Conservation (phyloP, 2,888 invertebrate species). For the Pammene fasciana region DNA sequence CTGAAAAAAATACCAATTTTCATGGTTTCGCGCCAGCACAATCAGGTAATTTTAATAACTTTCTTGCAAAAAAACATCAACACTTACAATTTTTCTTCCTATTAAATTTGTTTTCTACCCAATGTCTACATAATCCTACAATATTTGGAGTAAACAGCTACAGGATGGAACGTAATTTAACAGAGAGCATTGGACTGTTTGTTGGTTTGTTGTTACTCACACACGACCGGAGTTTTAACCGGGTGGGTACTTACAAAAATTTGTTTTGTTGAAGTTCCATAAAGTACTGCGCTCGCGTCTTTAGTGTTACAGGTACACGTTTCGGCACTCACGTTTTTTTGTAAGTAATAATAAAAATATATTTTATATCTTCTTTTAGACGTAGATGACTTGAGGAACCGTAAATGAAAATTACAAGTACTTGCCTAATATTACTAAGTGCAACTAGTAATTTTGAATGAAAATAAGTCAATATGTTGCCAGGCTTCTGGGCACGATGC, state of each 20-base stretch:
- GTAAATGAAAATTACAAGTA: no score
- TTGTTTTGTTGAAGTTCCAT: slow-evolving; percentile 23
- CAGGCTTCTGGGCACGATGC: no score
- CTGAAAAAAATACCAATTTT: no score
- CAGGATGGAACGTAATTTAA: slow-evolving; percentile 1
- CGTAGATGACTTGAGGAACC: no score
- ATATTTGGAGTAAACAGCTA: not conserved
- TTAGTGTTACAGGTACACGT: slow-evolving; percentile 49
- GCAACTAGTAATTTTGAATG: no score
- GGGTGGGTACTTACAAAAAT: slow-evolving; percentile 26
- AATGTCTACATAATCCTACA: not conserved
- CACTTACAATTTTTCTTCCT: no score
- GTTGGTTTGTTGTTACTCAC: slow-evolving; percentile 20
- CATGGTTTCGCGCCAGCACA: no score
- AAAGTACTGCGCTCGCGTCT: slow-evolving; percentile 42
- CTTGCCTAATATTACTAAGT: no score
- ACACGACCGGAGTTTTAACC: slow-evolving; percentile 24
- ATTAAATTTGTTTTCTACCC: no score
- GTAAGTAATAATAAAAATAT: slow-evolving; percentile 41
- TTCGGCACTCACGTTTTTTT: slow-evolving; percentile 47
- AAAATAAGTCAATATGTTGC: no score
- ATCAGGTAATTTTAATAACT: no score
- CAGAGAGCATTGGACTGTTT: slow-evolving; percentile 16
- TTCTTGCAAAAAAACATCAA: no score
- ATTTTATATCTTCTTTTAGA: slow-evolving; percentile 43